Evolutionary conservation across 2,113 vertebrate genomes (phyloP).

Genomic region (Microtus richardsoni): DNA sequence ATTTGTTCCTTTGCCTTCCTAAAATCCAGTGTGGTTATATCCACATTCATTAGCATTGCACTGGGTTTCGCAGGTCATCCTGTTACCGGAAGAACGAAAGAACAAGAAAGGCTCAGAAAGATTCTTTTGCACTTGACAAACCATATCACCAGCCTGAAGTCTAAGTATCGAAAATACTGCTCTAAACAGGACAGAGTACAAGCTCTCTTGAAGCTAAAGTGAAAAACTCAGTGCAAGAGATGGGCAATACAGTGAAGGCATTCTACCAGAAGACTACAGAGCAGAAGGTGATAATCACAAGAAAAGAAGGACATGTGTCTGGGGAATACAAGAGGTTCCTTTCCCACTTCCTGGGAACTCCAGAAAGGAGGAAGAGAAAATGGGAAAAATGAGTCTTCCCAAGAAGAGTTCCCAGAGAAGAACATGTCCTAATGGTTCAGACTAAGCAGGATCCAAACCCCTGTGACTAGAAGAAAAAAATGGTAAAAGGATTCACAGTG

Average conservation of each 20-base stretch:
- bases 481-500: neutral
- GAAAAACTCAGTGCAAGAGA: neutral
- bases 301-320: neutral
- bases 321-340: neutral
- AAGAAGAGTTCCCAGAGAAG: neutral
- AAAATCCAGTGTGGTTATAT: neutral
- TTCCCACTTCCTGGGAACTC: neutral
- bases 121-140: neutral
- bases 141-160: neutral
- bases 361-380: neutral
- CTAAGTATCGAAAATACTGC: neutral
- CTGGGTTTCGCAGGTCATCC: neutral
- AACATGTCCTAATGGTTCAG: neutral
- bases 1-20: neutral
- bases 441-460: neutral
- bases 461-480: neutral
- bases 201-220: neutral
- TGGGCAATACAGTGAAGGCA: neutral
- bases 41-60: neutral
- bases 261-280: slow-evolving; percentile 5
- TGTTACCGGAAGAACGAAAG: neutral
- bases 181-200: neutral
- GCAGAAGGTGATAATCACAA: neutral
- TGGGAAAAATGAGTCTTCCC: neutral
- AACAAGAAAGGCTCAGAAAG: neutral